Conservation (phyloP, 1,140 invertebrate species). For the Aphaenogaster floridana region DNA sequence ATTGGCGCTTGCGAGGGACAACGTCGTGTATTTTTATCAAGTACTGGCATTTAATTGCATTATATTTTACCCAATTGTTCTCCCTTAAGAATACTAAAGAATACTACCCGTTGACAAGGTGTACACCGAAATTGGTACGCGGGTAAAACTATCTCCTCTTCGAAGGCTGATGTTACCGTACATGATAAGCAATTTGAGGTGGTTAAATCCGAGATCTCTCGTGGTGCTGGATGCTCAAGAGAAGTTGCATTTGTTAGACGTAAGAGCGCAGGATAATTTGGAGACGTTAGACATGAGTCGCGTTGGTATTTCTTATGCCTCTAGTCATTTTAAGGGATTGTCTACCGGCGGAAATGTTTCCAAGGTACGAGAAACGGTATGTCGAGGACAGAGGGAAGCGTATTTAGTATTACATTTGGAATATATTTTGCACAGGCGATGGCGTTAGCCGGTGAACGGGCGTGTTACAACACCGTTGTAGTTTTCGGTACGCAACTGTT, state of each 20-base stretch:
- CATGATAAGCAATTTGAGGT: slow-evolving; percentile 92
- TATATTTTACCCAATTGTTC: slow-evolving; percentile 6
- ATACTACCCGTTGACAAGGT: slow-evolving; percentile 79
- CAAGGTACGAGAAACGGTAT: slow-evolving; percentile 81
- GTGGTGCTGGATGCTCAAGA: slow-evolving; percentile 95
- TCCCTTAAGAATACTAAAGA: slow-evolving; percentile 44
- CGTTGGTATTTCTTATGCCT: slow-evolving; percentile 96
- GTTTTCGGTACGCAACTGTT: slow-evolving; percentile 94
- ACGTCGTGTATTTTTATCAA: slow-evolving; percentile 94
- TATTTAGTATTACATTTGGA: background rate
- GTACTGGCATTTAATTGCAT: slow-evolving; percentile 83
- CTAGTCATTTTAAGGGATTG: slow-evolving; percentile 96
- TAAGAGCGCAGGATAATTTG: slow-evolving; percentile 94
- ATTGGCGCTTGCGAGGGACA: slow-evolving; percentile 94
- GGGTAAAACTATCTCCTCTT: slow-evolving; percentile 89
- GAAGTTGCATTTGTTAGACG: slow-evolving; percentile 95
- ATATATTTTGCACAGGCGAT: slow-evolving; percentile 88
- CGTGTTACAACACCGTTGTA: slow-evolving; percentile 96
- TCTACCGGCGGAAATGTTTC: slow-evolving; percentile 93
- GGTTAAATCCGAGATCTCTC: slow-evolving; percentile 95
- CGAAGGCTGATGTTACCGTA: slow-evolving; percentile 91
- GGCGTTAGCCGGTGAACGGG: slow-evolving; percentile 93
- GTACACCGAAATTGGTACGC: slow-evolving; percentile 84
- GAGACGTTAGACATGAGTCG: slow-evolving; percentile 94
- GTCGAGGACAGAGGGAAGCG: background rate